Evolutionary conservation across 2,797 vertebrate species (phyloP).

Genomic region (Gambelia wislizenii): DNA sequence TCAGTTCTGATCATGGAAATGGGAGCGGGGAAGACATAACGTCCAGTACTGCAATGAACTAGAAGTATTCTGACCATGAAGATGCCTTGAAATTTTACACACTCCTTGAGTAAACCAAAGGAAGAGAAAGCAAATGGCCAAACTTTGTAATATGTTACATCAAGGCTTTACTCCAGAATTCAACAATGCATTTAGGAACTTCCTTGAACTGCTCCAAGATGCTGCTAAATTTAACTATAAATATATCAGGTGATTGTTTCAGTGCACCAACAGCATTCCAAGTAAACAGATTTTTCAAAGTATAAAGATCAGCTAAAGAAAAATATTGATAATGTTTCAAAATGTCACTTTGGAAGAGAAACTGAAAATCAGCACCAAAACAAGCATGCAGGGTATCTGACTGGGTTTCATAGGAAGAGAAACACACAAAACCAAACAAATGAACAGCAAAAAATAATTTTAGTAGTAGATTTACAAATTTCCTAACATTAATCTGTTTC

Average conservation of each 20-base stretch:
- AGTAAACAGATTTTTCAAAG: neutral
- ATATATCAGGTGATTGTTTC: constrained; percentile 8
- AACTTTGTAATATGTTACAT: constrained; percentile 2
- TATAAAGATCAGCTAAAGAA: neutral
- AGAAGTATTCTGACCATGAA: constrained; percentile 49
- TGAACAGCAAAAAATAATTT: neutral
- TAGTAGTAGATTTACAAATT: neutral
- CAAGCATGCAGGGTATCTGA: neutral
- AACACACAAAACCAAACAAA: neutral
- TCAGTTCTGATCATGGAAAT: constrained; percentile 24
- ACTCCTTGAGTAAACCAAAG: constrained; percentile 33
- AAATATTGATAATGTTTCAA: neutral
- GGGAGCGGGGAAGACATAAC: constrained; percentile 36
- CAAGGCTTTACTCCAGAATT: constrained; percentile 35
- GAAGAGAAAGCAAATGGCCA: constrained; percentile 59
- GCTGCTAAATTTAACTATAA: constrained; percentile 40
- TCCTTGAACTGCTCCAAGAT: constrained; percentile 43
- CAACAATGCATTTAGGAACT: constrained; percentile 47
- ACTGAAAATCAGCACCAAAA: neutral
- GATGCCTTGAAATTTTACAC: constrained; percentile 36
- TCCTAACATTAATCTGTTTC: neutral
- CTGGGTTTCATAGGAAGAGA: too few relatives aligned
- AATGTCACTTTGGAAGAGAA: neutral
- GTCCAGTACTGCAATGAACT: constrained; percentile 32
- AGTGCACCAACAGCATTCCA: neutral